These are phyloP conservation scores for Phania funesta DNA, from an alignment of 2,888 invertebrate genomes.

Conservation along the genomic window DNA sequence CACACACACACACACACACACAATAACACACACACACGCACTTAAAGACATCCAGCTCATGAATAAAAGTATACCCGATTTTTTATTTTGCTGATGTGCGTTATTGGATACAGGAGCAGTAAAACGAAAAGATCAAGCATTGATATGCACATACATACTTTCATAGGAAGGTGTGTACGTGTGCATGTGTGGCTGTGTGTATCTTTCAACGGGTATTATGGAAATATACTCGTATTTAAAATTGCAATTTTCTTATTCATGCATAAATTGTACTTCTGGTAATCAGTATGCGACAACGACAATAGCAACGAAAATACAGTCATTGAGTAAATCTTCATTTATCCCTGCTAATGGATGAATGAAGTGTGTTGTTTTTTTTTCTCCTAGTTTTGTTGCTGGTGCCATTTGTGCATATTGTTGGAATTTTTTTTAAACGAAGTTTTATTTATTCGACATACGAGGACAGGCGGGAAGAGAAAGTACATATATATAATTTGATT, in stretches of 20 bases:
- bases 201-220: conserved; percentile 4
- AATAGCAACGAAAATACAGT: conserved; percentile 18
- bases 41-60: not conserved
- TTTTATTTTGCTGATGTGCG: conserved; percentile 12
- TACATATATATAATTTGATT: too few relatives aligned
- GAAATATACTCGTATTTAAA: conserved; percentile 38
- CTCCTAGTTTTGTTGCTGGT: not conserved
- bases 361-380: conserved; percentile 19
- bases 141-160: conserved; percentile 9
- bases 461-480: not conserved
- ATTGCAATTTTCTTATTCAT: conserved; percentile 60
- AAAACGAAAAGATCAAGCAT: conserved; percentile 45
- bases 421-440: conserved; percentile 33
- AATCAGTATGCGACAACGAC: conserved; percentile 8
- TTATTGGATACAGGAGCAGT: conserved; percentile 25
- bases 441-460: conserved; percentile 47
- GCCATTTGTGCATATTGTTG: conserved; percentile 16
- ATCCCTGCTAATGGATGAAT: conserved; percentile 59
- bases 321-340: conserved; percentile 58
- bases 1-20: not conserved
- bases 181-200: not conserved
- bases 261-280: conserved; percentile 50
- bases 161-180: not conserved
- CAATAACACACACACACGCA: too few relatives aligned
- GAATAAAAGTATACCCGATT: conserved; percentile 6